phyloP scores from a whole-genome alignment of 2,113 vertebrate genomes.

The Gymnarchus niloticus region DNA sequence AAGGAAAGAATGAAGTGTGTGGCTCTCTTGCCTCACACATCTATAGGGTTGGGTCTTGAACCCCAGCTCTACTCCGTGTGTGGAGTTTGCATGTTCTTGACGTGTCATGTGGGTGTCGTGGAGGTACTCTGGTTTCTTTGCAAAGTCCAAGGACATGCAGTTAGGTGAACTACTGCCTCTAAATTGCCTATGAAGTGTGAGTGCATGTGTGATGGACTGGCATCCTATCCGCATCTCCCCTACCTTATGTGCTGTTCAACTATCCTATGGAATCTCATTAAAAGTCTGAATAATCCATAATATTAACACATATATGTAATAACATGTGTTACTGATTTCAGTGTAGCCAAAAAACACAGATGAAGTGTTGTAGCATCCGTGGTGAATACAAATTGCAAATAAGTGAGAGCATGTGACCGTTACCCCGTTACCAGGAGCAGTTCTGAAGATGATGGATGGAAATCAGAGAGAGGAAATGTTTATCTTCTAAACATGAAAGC shows the following conservation, averaged over 20 bases:
- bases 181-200: no score
- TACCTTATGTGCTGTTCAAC: neutral
- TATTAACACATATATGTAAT: conserved; percentile 6
- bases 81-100: neutral
- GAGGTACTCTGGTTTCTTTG: neutral
- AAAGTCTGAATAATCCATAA: neutral
- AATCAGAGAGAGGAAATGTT: neutral
- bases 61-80: neutral
- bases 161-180: no score
- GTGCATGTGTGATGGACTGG: neutral
- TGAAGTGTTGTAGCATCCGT: neutral
- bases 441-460: no score
- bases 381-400: neutral
- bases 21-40: neutral
- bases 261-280: neutral
- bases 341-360: neutral
- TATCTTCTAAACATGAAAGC: neutral
- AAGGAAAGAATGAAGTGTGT: neutral
- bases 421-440: no score
- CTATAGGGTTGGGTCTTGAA: neutral
- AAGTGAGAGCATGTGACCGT: no score
- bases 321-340: neutral
- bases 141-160: neutral
- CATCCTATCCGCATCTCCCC: neutral
- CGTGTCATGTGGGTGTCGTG: neutral